Evolutionary conservation across 2,797 vertebrate genomes (phyloP).

Genomic region (Cyclopterus lumpus): DNA sequence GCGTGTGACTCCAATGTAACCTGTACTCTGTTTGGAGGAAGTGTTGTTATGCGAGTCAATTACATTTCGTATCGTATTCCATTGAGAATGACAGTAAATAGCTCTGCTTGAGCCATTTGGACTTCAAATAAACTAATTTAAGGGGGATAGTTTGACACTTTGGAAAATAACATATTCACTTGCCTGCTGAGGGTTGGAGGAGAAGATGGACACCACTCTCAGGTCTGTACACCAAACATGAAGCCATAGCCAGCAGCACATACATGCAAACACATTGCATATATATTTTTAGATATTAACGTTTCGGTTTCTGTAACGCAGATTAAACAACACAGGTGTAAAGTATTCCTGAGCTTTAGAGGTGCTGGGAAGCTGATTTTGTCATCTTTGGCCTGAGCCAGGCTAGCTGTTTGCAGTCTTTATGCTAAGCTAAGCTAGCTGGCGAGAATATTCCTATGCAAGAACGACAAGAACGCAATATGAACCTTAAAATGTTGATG

Average conservation of each 20-base stretch:
- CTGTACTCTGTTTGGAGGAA: neutral
- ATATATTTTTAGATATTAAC: too few species aligned
- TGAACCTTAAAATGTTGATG: neutral
- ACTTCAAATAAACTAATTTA: too few species aligned
- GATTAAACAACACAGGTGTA: too few species aligned
- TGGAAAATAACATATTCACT: neutral
- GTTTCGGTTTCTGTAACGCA: too few species aligned
- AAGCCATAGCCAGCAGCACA: neutral
- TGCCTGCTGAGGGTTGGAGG: neutral
- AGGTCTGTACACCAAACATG: neutral
- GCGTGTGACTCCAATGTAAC: neutral
- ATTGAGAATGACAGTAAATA: neutral
- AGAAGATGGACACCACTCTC: neutral
- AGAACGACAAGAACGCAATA: neutral
- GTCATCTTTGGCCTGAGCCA: too few species aligned
- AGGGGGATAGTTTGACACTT: neutral
- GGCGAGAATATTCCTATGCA: too few species aligned
- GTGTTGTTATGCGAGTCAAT: neutral
- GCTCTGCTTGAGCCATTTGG: too few species aligned
- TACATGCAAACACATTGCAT: neutral
- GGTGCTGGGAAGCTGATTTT: too few species aligned
- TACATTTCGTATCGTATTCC: neutral
- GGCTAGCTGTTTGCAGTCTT: too few species aligned
- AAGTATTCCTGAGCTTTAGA: too few species aligned
- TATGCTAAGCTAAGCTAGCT: too few species aligned